These are phyloP conservation scores for Nomada ruficornis DNA, from an alignment of 2,888 invertebrate species.

Conservation along the genomic window DNA sequence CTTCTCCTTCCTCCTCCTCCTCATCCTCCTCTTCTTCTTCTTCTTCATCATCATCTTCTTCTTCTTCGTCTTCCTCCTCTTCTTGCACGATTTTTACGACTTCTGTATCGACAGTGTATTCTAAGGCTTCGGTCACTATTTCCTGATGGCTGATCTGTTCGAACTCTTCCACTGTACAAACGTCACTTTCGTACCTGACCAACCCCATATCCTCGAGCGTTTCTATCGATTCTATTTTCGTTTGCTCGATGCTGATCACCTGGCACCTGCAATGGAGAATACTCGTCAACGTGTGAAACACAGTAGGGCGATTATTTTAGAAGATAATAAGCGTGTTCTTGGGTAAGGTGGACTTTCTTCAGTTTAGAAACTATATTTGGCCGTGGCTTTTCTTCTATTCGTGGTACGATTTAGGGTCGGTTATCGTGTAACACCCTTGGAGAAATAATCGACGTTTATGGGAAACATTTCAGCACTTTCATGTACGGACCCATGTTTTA, in stretches of 20 bases:
- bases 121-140: constrained; percentile 52
- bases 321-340: constrained; percentile 40
- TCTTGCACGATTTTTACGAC: not conserved
- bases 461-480: not conserved
- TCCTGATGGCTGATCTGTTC: constrained; percentile 59
- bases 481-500: not conserved
- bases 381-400: constrained; percentile 38
- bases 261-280: constrained; percentile 66
- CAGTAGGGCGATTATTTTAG: not conserved
- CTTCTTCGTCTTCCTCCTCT: not conserved
- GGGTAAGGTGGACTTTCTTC: constrained; percentile 24
- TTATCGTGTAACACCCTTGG: not conserved
- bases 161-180: constrained; percentile 58
- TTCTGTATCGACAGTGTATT: constrained; percentile 24
- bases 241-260: constrained; percentile 47
- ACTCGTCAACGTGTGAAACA: constrained; percentile 55
- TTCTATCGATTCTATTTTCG: constrained; percentile 44
- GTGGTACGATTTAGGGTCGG: constrained; percentile 10
- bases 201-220: constrained; percentile 53
- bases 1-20: not conserved
- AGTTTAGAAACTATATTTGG: constrained; percentile 23
- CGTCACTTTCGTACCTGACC: constrained; percentile 57
- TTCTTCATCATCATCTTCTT: constrained; percentile 2
- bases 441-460: not conserved
- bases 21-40: not conserved